phyloP scores from a whole-genome alignment of 1,140 invertebrate genomes.

The Dreissena rostriformis region DNA sequence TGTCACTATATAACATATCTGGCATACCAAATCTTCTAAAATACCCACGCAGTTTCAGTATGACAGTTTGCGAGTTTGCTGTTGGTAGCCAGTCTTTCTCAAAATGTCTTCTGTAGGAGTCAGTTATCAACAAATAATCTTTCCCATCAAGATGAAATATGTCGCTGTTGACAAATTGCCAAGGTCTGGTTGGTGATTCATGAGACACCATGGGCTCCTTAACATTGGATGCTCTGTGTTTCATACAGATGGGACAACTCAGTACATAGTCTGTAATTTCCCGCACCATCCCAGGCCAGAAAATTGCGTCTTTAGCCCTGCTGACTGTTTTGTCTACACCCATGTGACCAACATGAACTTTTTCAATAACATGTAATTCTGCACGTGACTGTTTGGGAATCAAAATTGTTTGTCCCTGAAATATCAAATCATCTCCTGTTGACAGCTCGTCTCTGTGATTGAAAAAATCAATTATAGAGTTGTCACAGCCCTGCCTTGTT shows the following conservation, averaged over 20 bases:
- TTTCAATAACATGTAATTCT: neutral
- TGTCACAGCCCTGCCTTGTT: neutral
- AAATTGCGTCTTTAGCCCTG: neutral
- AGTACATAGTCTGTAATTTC: conserved; percentile 4
- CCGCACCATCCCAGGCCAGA: conserved; percentile 8
- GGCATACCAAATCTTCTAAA: neutral
- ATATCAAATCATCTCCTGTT: neutral
- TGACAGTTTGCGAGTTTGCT: neutral
- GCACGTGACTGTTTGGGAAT: neutral
- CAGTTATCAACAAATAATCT: neutral
- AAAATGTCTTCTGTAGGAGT: conserved; percentile 5
- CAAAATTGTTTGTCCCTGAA: neutral
- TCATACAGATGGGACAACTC: conserved; percentile 18
- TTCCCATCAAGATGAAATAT: conserved; percentile 1
- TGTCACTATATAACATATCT: neutral
- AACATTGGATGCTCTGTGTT: conserved; percentile 8
- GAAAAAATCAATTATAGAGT: neutral
- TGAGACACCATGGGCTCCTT: neutral
- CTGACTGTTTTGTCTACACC: conserved; percentile 1
- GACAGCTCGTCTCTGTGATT: conserved; percentile 38
- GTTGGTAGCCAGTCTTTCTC: neutral
- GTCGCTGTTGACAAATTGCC: neutral
- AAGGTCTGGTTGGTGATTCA: conserved; percentile 7
- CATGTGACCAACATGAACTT: conserved; percentile 1
- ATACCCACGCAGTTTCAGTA: neutral